Conservation (phyloP, 2,888 invertebrate species). For the Drosophila paranaensis region DNA sequence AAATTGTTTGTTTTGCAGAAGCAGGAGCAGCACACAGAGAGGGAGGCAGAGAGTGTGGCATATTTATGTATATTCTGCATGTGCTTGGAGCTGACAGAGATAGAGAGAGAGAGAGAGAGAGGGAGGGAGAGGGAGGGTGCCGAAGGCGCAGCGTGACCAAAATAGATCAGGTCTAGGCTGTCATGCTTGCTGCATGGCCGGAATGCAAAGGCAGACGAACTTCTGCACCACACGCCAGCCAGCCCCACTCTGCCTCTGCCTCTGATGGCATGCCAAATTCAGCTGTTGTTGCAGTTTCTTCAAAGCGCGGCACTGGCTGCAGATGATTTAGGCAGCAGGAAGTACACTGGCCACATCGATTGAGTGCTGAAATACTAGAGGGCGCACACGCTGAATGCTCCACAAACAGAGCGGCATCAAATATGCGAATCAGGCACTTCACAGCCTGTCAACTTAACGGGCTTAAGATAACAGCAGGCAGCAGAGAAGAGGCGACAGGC, state of each 20-base stretch:
- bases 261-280: constrained; percentile 58
- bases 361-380: constrained; percentile 74
- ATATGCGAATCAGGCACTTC: constrained; percentile 54
- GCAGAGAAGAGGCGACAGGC: constrained; percentile 23
- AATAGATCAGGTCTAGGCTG: constrained; percentile 82
- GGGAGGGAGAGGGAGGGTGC: not conserved
- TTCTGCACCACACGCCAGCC: constrained; percentile 16
- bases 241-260: not conserved
- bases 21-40: constrained; percentile 10
- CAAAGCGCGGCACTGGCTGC: constrained; percentile 50
- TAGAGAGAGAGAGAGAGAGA: not conserved
- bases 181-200: constrained; percentile 77
- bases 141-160: constrained; percentile 56
- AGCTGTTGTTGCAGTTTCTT: constrained; percentile 43
- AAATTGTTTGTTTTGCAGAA: constrained; percentile 70
- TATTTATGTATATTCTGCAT: constrained; percentile 61
- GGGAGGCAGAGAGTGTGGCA: not conserved
- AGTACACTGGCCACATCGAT: constrained; percentile 59
- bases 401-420: not conserved
- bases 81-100: constrained; percentile 36
- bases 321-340: constrained; percentile 64
- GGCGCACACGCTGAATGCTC: constrained; percentile 25
- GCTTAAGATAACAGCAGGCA: constrained; percentile 62
- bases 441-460: constrained; percentile 51
- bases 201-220: constrained; percentile 64